Evolutionary conservation across 2,888 invertebrate genomes (phyloP).

Genomic region (Ectobius pallidus): DNA sequence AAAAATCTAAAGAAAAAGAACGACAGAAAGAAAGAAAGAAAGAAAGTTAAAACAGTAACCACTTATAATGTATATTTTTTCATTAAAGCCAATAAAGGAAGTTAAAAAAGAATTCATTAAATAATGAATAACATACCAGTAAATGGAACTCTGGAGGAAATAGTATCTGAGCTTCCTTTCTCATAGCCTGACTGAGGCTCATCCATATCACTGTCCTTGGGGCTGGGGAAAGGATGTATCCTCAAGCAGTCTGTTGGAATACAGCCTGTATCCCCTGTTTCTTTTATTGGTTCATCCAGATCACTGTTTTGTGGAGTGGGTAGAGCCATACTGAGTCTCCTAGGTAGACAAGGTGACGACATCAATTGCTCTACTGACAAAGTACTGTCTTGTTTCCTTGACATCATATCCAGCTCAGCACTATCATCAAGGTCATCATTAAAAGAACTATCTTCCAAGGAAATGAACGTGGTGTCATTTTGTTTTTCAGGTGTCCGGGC

Average conservation of each 20-base stretch:
- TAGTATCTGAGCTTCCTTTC: no score
- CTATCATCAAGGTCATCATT: constrained; percentile 5
- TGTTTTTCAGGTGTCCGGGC: constrained; percentile 34
- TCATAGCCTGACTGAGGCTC: neutral
- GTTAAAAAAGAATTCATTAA: no score
- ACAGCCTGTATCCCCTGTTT: neutral
- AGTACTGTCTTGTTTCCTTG: neutral
- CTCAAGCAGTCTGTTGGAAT: neutral
- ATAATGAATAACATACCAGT: no score
- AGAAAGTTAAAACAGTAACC: no score
- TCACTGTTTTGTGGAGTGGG: constrained; percentile 26
- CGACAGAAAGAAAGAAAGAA: no score
- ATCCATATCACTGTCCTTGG: constrained; percentile 30
- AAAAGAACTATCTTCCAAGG: constrained; percentile 24
- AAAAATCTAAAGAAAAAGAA: no score
- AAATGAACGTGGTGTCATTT: constrained; percentile 28
- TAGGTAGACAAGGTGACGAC: neutral
- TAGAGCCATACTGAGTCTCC: neutral
- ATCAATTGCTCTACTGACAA: neutral
- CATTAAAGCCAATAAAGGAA: no score
- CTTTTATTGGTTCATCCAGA: neutral
- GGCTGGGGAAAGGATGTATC: neutral
- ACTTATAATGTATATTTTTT: no score
- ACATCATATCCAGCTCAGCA: neutral
- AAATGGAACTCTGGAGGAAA: no score